Conservation (phyloP, 2,113 vertebrate genomes). For the Centropus bengalensis region DNA sequence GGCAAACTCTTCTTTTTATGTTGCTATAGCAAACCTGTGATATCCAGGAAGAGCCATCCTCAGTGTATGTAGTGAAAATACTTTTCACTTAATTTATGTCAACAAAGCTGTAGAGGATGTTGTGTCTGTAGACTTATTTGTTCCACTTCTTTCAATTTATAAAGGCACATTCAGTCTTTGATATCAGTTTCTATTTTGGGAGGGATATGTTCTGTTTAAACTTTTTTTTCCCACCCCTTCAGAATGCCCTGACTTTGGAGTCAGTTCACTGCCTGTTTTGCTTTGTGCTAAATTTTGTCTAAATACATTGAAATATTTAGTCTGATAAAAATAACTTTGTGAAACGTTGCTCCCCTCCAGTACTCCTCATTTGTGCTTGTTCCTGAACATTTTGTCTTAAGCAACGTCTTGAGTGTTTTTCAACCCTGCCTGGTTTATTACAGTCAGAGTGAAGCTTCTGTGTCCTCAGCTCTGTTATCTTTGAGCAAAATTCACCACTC, state of each 20-base stretch:
- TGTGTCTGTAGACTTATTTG: constrained; percentile 37
- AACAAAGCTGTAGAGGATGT: constrained; percentile 51
- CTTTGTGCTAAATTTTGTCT: constrained; percentile 10
- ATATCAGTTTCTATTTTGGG: constrained; percentile 31
- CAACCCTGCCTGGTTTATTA: neutral
- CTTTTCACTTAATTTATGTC: constrained; percentile 28
- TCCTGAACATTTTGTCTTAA: neutral
- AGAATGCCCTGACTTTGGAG: neutral
- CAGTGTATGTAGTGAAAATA: neutral
- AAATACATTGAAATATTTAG: constrained; percentile 37
- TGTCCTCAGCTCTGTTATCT: neutral
- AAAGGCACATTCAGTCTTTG: constrained; percentile 9
- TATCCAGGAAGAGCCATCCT: neutral
- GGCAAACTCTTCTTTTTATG: neutral
- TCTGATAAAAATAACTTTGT: constrained; percentile 1
- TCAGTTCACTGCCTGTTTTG: constrained; percentile 7
- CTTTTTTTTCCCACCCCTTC: neutral
- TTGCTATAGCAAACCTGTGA: constrained; percentile 34
- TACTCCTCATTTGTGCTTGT: neutral
- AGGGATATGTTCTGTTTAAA: neutral
- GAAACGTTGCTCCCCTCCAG: neutral
- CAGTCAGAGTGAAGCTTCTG: neutral
- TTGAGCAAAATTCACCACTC: neutral
- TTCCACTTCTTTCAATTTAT: constrained; percentile 26
- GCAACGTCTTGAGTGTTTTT: neutral